phyloP scores from a whole-genome alignment of 2,113 vertebrate genomes.

The Ageneiosus marmoratus region DNA sequence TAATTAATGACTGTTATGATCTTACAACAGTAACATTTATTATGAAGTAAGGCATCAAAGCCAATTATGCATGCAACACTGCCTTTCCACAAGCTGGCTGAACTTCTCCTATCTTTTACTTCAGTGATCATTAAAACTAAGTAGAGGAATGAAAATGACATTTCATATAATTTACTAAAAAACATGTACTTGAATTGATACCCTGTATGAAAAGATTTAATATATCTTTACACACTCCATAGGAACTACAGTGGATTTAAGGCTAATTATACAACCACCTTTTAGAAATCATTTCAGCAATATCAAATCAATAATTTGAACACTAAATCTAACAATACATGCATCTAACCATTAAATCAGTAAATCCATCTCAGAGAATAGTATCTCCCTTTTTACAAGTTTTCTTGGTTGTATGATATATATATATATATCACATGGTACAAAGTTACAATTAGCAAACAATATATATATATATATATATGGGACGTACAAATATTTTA shows the following conservation, averaged over 20 bases:
- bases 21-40: slow-evolving; percentile 39
- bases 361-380: not conserved
- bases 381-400: not conserved
- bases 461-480: too few species aligned
- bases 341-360: not conserved
- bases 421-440: not conserved
- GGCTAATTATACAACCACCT: not conserved
- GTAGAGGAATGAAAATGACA: slow-evolving; percentile 14
- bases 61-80: slow-evolving; percentile 27
- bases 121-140: slow-evolving; percentile 32
- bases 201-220: too few species aligned
- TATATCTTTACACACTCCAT: not conserved
- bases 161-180: slow-evolving; percentile 4
- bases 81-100: slow-evolving; percentile 13
- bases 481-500: too few species aligned
- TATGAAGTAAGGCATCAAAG: slow-evolving; percentile 42
- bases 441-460: not conserved
- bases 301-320: not conserved
- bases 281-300: not conserved
- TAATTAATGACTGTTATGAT: slow-evolving; percentile 41
- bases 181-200: too few species aligned
- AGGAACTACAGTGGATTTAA: not conserved
- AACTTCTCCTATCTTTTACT: not conserved
- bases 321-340: not conserved
- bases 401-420: not conserved